These are phyloP conservation scores for Tokudaia muenninki DNA, from an alignment of 2,797 vertebrate genomes.

Conservation along the genomic window DNA sequence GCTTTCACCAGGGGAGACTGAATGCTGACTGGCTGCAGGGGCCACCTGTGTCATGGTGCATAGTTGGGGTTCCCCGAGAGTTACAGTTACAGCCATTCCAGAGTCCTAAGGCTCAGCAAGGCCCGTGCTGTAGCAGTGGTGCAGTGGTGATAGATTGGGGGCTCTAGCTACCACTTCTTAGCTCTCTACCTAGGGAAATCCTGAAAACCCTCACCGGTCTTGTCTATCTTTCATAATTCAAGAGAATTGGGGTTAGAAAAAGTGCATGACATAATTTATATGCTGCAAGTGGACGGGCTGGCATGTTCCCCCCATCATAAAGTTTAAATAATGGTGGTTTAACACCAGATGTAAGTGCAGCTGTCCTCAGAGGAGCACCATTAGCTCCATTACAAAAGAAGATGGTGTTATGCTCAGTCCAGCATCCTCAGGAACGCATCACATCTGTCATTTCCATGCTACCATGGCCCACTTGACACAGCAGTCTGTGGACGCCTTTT, in stretches of 20 bases:
- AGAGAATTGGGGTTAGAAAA: constrained; percentile 93
- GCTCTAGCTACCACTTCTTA: constrained; percentile 60
- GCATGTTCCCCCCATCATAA: constrained; percentile 90
- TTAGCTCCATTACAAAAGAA: constrained; percentile 92
- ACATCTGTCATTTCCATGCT: constrained; percentile 82
- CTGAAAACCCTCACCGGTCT: constrained; percentile 93
- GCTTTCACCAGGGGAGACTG: constrained; percentile 71
- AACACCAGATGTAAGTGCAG: constrained; percentile 87
- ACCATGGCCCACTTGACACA: constrained; percentile 67
- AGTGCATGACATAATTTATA: constrained; percentile 93
- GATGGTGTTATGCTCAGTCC: constrained; percentile 80
- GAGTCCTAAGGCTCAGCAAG: background rate
- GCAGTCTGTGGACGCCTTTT: constrained; percentile 69
- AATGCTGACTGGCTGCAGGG: background rate
- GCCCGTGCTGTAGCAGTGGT: fast-evolving
- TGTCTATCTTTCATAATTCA: constrained; percentile 96
- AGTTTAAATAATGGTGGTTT: constrained; percentile 92
- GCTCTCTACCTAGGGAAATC: constrained; percentile 90
- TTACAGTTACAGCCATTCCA: background rate
- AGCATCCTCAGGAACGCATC: constrained; percentile 78
- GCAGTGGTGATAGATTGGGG: background rate
- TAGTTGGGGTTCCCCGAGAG: background rate
- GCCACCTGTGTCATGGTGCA: background rate
- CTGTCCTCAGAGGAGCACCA: constrained; percentile 88
- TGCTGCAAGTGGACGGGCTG: constrained; percentile 85